Base-by-base conservation (phyloP, 2,888 invertebrate species). In the Yponomeuta plumbellus region DNA sequence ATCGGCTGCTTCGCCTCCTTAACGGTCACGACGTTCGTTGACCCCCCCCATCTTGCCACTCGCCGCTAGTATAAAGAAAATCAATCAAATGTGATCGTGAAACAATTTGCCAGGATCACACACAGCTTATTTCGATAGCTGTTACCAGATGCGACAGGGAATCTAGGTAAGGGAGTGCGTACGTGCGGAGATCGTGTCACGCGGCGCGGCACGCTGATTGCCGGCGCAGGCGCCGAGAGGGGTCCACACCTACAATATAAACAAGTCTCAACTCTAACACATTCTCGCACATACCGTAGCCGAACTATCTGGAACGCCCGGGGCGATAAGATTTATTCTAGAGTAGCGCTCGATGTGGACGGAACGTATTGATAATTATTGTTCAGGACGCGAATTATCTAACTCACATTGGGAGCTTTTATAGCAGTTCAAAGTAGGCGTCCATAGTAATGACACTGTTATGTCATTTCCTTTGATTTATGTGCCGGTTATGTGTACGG, bases 1-100 rank as follows among this genome's bases (percentile, higher is more conserved):
- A 80, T 77, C 80, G 82, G 77, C 80, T 78, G 62, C 52, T 52
- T 52, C 44, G 64, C 22, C 52, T 52, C 52, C 20, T 20, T 20
- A 52, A 20, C 52, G 44, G 62, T 39, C 11, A 62, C 62, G 11
- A 34, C 17, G 34, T 62, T 62, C 64, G 52, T 64, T 64, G 64
- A 64, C 40, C 64, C 23, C 64, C 23, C 44, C 22, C 64, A 52
- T 44, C 40, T 40, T 6, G 34, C 26, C 40, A 52, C 44, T 13
- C 17, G 17, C 44, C 17, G 17, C 17, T 17, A 52, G 13, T 13
- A 44, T 3, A 17, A 52, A 3, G 3, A 44, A 44, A 11, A 17
- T 44, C 11, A 52, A 52, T 52, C 3, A 52, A 17, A 52, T 17
- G 13, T 52, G 44, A 13, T 13, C 13, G 17, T 58, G 21, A 58